These are phyloP conservation scores for Diachasmimorpha longicaudata DNA, from an alignment of 1,140 invertebrate species.

Conservation along the genomic window DNA sequence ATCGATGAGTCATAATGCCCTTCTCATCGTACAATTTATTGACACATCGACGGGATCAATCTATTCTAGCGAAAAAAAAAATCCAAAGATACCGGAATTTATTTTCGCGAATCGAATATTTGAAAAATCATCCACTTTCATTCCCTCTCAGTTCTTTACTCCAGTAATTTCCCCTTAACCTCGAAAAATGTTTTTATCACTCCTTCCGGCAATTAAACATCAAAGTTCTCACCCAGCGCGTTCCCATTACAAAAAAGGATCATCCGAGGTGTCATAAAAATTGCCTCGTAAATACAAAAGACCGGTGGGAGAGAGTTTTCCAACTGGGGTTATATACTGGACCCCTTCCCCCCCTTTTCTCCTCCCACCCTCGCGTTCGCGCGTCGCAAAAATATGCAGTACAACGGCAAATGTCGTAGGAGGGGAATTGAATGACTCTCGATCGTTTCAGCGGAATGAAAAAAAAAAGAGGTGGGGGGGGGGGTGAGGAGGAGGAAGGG, in stretches of 20 bases:
- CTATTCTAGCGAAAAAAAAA: too few relatives aligned
- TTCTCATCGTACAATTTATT: background rate
- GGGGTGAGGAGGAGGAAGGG: too few relatives aligned
- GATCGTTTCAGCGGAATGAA: background rate
- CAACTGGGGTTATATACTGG: background rate
- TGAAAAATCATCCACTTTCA: too few relatives aligned
- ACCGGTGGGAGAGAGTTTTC: background rate
- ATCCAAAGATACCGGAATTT: too few relatives aligned
- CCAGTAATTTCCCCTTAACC: background rate
- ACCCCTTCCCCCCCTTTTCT: background rate
- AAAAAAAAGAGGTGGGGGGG: too few relatives aligned
- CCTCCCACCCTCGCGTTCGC: background rate
- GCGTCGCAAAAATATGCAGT: constrained; percentile 5
- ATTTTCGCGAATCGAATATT: too few relatives aligned
- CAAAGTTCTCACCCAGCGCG: background rate
- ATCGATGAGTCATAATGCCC: background rate
- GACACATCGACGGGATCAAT: background rate
- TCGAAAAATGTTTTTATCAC: background rate
- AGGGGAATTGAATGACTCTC: constrained; percentile 4
- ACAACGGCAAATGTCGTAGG: background rate
- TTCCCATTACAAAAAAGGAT: background rate
- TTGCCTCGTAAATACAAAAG: constrained; percentile 29
- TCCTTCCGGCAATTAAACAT: constrained; percentile 3
- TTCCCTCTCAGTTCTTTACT: too few relatives aligned
- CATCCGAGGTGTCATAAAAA: constrained; percentile 29